Conservation (phyloP, 2,888 invertebrate species). For the Metopia argyrocephala region DNA sequence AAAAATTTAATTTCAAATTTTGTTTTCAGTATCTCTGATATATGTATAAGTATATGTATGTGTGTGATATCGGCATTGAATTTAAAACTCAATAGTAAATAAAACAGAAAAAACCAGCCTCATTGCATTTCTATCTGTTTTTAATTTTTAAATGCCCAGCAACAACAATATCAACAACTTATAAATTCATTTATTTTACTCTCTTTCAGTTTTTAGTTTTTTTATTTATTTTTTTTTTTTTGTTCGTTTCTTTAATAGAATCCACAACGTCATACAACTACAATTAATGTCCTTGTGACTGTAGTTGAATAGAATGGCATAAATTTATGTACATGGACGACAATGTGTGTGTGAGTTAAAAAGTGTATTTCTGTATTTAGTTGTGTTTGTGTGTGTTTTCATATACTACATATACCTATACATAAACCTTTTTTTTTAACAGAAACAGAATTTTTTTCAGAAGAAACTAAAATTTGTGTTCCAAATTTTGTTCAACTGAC, state of each 20-base stretch:
- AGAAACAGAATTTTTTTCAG: not conserved
- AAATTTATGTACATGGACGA: not conserved
- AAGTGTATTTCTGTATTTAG: too few species aligned
- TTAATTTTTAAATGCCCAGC: not conserved
- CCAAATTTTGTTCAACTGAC: conserved; percentile 32
- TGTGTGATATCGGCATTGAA: too few species aligned
- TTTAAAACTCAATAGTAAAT: too few species aligned
- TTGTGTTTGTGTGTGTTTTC: not conserved
- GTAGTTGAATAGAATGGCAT: conserved; percentile 28
- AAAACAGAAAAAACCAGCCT: not conserved
- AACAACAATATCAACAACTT: too few species aligned
- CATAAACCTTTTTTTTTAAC: not conserved
- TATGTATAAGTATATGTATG: too few species aligned
- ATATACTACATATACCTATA: not conserved
- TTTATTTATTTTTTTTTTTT: not conserved
- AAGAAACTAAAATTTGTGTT: conserved; percentile 13
- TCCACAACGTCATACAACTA: conserved; percentile 35
- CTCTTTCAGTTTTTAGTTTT: not conserved
- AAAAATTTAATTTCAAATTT: too few species aligned
- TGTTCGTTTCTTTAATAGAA: conserved; percentile 1
- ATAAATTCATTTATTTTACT: not conserved
- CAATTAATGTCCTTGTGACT: conserved; percentile 48
- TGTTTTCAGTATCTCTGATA: too few species aligned
- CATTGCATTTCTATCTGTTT: not conserved
- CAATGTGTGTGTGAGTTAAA: too few species aligned